phyloP scores from a whole-genome alignment of 2,888 invertebrate species.

The Platycheirus rosarum region DNA sequence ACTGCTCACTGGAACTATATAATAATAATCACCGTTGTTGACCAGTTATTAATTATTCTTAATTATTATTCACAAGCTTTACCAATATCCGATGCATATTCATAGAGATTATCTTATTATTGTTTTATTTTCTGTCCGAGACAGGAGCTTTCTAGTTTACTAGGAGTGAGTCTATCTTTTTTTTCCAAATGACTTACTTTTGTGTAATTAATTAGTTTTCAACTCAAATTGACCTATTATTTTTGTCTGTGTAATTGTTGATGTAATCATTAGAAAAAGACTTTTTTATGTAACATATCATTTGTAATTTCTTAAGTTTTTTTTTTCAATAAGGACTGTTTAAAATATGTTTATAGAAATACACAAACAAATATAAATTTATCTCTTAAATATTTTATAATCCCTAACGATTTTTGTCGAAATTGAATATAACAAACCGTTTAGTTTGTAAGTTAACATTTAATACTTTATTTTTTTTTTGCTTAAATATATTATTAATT shows the following conservation, averaged over 20 bases:
- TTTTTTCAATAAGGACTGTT: conserved; percentile 42
- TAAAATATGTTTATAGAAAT: conserved; percentile 10
- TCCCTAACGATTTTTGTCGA: conserved; percentile 35
- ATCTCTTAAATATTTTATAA: conserved; percentile 38
- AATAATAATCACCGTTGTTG: conserved; percentile 50
- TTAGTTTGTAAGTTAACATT: conserved; percentile 51
- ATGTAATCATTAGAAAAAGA: conserved; percentile 51
- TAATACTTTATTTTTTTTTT: conserved; percentile 45
- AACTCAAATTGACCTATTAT: conserved; percentile 49
- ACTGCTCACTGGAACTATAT: conserved; percentile 63
- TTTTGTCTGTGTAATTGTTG: conserved; percentile 53
- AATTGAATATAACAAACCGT: conserved; percentile 40
- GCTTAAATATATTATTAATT: conserved; percentile 57
- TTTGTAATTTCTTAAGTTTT: conserved; percentile 36
- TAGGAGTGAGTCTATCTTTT: conserved; percentile 31
- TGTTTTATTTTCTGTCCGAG: conserved; percentile 46
- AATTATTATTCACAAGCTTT: conserved; percentile 62
- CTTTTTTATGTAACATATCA: conserved; percentile 42
- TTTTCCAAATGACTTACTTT: conserved; percentile 2
- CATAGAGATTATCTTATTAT: conserved; percentile 52
- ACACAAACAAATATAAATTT: conserved; percentile 52
- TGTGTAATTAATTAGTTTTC: conserved; percentile 8
- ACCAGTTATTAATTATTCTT: conserved; percentile 40
- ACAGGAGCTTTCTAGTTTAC: conserved; percentile 29
- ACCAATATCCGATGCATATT: conserved; percentile 47